Evolutionary conservation across 2,888 invertebrate species (phyloP).

Genomic region (Rapana venosa): DNA sequence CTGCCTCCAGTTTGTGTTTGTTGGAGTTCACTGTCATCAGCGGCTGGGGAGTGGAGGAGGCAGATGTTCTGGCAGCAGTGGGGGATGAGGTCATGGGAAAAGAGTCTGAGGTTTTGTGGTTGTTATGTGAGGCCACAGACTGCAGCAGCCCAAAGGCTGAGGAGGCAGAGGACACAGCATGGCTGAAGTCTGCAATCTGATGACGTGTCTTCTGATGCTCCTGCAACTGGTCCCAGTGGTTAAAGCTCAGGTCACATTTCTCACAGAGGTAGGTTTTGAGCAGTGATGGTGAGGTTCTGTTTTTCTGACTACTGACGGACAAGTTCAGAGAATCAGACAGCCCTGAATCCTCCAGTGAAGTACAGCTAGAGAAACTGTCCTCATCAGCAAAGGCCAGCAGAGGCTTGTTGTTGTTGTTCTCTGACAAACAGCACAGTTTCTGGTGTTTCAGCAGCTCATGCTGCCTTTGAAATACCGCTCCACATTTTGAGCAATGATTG

Average conservation of each 20-base stretch:
- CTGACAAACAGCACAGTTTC: constrained; percentile 52
- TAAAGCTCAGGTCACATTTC: constrained; percentile 95
- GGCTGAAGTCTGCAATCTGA: constrained; percentile 93
- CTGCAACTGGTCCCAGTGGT: constrained; percentile 92
- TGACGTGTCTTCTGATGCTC: constrained; percentile 97
- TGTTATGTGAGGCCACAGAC: constrained; percentile 81
- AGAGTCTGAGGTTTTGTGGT: constrained; percentile 46
- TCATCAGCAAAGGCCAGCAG: constrained; percentile 57
- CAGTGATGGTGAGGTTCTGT: constrained; percentile 34
- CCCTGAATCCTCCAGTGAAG: constrained; percentile 62
- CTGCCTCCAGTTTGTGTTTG: constrained; percentile 67
- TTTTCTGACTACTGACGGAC: constrained; percentile 31
- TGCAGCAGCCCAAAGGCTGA: constrained; percentile 94
- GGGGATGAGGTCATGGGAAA: background rate
- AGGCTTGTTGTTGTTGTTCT: constrained; percentile 57
- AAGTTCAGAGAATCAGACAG: constrained; percentile 48
- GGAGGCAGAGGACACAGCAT: constrained; percentile 89
- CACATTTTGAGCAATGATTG: constrained; percentile 99
- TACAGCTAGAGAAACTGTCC: constrained; percentile 66
- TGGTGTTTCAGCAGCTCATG: constrained; percentile 99
- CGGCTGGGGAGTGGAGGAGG: background rate
- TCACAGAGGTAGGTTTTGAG: constrained; percentile 90
- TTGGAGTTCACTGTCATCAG: constrained; percentile 38
- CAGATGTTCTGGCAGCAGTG: constrained; percentile 25
- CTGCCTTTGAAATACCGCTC: constrained; percentile 97